Conservation (phyloP, 30 jellyfish, hydroid and myxozoan species). For the Turritopsis rubra region DNA sequence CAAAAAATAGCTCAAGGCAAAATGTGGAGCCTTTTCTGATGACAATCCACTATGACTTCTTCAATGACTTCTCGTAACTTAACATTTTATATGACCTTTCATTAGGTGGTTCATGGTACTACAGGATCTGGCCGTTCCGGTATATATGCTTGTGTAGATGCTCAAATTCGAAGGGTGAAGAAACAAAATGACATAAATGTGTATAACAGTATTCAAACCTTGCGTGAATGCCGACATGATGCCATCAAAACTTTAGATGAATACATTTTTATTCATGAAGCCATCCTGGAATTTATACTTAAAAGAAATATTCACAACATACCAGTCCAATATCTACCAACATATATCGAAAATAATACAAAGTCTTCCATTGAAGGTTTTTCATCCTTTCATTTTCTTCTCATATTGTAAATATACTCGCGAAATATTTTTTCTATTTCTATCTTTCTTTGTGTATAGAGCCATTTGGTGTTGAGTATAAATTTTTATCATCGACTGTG, state of each 20-base stretch:
- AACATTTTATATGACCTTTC: background rate
- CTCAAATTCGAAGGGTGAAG: slow-evolving; percentile 44
- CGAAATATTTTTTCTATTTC: background rate
- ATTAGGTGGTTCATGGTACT: slow-evolving; percentile 74
- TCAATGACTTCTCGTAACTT: background rate
- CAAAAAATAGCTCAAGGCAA: too few species aligned
- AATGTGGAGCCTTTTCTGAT: too few species aligned
- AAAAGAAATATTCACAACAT: slow-evolving; percentile 26
- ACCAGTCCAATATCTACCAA: slow-evolving; percentile 32
- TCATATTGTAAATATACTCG: too few species aligned
- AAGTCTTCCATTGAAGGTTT: background rate
- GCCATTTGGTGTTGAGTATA: slow-evolving; percentile 16
- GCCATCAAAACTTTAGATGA: slow-evolving; percentile 47
- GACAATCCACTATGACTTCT: background rate
- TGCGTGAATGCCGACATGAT: slow-evolving; percentile 44
- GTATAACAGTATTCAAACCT: slow-evolving; percentile 32
- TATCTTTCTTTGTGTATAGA: background rate
- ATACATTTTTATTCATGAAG: slow-evolving; percentile 70
- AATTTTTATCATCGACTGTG: slow-evolving; percentile 21
- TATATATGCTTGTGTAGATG: slow-evolving; percentile 46
- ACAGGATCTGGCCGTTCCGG: slow-evolving; percentile 70
- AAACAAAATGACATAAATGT: slow-evolving; percentile 50
- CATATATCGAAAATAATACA: slow-evolving; percentile 21
- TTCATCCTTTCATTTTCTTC: background rate
- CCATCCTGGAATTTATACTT: slow-evolving; percentile 46